phyloP scores from a whole-genome alignment of 1,140 invertebrate species.

The Varroa destructor region DNA sequence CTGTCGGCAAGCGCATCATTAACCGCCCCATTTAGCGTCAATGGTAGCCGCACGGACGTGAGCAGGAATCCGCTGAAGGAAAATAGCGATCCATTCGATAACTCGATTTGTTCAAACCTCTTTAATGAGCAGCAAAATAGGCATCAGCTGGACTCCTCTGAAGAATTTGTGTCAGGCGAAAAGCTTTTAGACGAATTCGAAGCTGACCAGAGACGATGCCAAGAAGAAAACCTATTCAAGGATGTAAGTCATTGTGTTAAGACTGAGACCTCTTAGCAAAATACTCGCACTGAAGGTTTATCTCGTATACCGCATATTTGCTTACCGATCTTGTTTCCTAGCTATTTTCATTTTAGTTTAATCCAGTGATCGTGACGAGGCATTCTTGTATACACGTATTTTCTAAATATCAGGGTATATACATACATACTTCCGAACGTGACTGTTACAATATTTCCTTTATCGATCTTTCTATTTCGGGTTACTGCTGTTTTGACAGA shows the following conservation, averaged over 20 bases:
- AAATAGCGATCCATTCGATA: conserved; percentile 5
- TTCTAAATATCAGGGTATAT: too few species aligned
- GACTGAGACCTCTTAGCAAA: too few species aligned
- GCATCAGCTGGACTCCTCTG: conserved; percentile 3
- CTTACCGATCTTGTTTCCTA: too few species aligned
- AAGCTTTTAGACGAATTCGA: conserved; percentile 16
- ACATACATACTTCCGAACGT: too few species aligned
- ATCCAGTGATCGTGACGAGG: too few species aligned
- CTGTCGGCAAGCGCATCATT: neutral
- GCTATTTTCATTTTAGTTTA: too few species aligned
- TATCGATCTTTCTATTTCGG: too few species aligned
- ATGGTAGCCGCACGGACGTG: neutral
- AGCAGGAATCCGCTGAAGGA: neutral
- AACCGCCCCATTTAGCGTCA: too few species aligned
- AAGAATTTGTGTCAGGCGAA: conserved; percentile 1
- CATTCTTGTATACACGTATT: too few species aligned
- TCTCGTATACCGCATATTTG: too few species aligned
- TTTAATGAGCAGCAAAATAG: neutral
- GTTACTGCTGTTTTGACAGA: neutral
- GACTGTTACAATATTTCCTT: too few species aligned
- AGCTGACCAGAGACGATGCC: conserved; percentile 16
- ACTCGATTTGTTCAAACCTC: neutral
- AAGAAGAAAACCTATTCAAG: conserved; percentile 9
- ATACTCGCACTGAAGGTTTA: too few species aligned
- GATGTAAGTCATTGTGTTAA: neutral